phyloP scores from a whole-genome alignment of 92 coral and sea anemone species.

The Epizoanthus ramosus region DNA sequence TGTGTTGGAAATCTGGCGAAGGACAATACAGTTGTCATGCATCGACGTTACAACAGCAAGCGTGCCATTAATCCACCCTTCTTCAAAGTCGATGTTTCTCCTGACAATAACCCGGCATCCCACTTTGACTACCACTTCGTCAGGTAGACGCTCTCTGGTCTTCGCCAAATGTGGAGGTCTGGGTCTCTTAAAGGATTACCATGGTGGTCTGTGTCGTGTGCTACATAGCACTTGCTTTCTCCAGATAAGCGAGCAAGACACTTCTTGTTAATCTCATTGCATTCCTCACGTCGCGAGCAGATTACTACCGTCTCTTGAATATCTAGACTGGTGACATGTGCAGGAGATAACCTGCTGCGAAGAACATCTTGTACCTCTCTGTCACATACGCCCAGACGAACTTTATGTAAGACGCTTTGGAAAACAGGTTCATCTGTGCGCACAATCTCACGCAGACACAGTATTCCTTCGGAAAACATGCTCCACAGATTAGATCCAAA shows the following conservation, averaged over 20 bases:
- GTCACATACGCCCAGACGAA: slow-evolving; percentile 12
- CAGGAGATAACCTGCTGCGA: background rate
- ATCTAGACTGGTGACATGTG: background rate
- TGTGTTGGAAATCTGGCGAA: background rate
- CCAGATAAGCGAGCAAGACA: background rate
- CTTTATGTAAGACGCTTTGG: slow-evolving; percentile 14
- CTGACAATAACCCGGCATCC: background rate
- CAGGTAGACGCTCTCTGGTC: no score
- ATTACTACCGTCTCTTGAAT: background rate
- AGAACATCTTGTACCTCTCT: slow-evolving; percentile 1
- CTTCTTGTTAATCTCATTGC: background rate
- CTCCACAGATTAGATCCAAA: slow-evolving; percentile 3
- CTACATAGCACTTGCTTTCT: background rate
- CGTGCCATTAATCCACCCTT: background rate
- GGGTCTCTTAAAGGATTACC: background rate
- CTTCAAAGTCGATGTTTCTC: background rate
- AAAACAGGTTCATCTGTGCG: slow-evolving; percentile 13
- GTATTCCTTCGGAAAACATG: background rate
- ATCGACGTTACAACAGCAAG: background rate
- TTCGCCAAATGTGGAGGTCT: background rate
- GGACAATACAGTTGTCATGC: background rate
- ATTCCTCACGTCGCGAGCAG: background rate
- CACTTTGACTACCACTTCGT: background rate
- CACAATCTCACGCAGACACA: background rate
- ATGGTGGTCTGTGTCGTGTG: background rate